Conservation (phyloP, 2,113 vertebrate species). For the Eubucco bourcierii region DNA sequence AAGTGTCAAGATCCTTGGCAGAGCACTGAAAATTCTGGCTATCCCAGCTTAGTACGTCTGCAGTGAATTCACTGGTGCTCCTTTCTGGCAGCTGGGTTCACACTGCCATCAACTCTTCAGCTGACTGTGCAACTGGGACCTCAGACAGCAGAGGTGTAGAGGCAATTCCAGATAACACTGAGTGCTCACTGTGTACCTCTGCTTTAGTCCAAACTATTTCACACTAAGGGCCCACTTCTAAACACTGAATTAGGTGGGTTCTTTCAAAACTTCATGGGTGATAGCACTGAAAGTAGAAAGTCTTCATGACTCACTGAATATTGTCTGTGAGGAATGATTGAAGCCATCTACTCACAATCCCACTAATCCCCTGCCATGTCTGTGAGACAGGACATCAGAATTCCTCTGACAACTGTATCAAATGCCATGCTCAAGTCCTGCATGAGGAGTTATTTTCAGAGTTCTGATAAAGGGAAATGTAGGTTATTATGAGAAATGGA, state of each 20-base stretch:
- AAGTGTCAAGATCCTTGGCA: neutral
- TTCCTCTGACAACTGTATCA: conserved; percentile 36
- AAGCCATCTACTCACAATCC: conserved; percentile 49
- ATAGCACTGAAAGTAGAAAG: conserved; percentile 44
- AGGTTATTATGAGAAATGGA: conserved; percentile 67
- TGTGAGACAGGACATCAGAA: conserved; percentile 25
- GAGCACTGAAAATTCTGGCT: neutral
- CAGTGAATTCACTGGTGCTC: neutral
- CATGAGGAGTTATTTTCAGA: conserved; percentile 40
- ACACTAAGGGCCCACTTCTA: neutral
- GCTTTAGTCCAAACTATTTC: neutral
- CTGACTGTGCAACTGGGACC: neutral
- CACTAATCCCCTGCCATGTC: conserved; percentile 52
- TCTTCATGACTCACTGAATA: conserved; percentile 45
- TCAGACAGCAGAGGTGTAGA: neutral
- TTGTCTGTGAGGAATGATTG: conserved; percentile 46
- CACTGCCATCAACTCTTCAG: neutral
- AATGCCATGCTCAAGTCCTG: conserved; percentile 40
- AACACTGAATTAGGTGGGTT: conserved; percentile 17
- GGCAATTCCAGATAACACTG: neutral
- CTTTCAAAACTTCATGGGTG: conserved; percentile 47
- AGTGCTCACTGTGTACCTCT: neutral
- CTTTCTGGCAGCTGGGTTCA: neutral
- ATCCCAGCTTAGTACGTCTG: neutral
- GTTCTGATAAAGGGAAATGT: conserved; percentile 50